phyloP scores from a whole-genome alignment of 2,888 invertebrate genomes.

The Biston betularia region DNA sequence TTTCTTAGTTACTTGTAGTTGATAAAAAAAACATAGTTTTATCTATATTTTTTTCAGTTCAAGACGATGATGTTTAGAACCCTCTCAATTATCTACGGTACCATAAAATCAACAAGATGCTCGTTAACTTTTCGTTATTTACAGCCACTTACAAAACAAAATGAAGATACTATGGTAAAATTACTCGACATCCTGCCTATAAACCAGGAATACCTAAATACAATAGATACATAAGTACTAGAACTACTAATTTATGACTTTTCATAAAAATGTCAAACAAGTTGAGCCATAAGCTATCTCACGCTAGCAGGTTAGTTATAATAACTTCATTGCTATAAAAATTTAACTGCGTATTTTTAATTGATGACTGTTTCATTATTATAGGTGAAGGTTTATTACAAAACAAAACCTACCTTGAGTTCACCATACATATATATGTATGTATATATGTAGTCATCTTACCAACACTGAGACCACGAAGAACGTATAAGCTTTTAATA shows the following conservation, averaged over 20 bases:
- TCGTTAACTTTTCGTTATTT: slow-evolving; percentile 52
- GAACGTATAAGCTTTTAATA: not conserved
- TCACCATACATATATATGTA: too few species aligned
- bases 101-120: slow-evolving; percentile 40
- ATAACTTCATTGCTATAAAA: slow-evolving; percentile 18
- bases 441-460: not conserved
- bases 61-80: slow-evolving; percentile 3
- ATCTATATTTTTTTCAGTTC: not conserved
- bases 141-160: slow-evolving; percentile 52
- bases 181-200: slow-evolving; percentile 44
- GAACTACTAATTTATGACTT: slow-evolving; percentile 17
- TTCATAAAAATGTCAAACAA: slow-evolving; percentile 24
- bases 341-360: slow-evolving; percentile 22
- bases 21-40: not conserved
- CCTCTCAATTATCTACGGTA: slow-evolving; percentile 44
- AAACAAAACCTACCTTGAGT: not conserved
- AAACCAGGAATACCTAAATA: slow-evolving; percentile 36
- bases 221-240: slow-evolving; percentile 15
- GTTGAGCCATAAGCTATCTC: slow-evolving; percentile 3
- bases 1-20: too few species aligned
- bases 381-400: slow-evolving; percentile 10
- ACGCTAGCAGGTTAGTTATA: slow-evolving; percentile 11
- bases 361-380: slow-evolving; percentile 3
- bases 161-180: slow-evolving; percentile 50
- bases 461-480: not conserved